A percentile compares a stretch with the other conserved stretches of the same genome.
Conservation (phyloP, 2,113 vertebrate species). For the Nannospalax galili region DNA sequence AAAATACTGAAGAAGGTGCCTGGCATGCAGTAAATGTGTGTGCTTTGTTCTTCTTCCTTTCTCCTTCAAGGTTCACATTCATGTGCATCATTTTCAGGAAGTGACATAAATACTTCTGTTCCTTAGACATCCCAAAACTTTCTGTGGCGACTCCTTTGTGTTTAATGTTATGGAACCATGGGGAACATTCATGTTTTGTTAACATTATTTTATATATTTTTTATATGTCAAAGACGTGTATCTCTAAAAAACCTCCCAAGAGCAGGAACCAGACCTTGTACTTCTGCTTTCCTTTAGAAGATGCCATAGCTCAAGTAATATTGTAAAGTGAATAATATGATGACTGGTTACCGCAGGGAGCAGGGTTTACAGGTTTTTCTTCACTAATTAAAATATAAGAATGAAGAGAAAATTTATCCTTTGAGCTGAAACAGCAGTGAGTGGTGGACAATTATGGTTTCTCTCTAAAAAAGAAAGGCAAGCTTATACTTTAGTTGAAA, state of each 20-base stretch:
- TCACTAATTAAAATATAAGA: not conserved
- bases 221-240: not conserved
- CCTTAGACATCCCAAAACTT: constrained; percentile 11
- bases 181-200: not conserved
- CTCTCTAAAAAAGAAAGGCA: not conserved
- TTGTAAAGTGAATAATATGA: not conserved
- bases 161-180: not conserved
- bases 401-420: not conserved
- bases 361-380: not conserved
- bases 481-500: not conserved
- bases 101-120: not conserved
- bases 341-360: not conserved
- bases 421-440: not conserved
- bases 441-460: not conserved
- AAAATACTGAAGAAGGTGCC: not conserved
- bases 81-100: not conserved
- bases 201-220: not conserved
- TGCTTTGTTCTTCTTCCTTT: constrained; percentile 6
- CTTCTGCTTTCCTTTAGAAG: not conserved
- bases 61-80: not conserved
- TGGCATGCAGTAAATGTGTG: not conserved
- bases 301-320: not conserved
- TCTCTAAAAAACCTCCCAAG: not conserved
- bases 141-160: not conserved
- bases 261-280: not conserved